phyloP scores from a whole-genome alignment of 2,888 invertebrate genomes.

The Coleophora flavipennella region DNA sequence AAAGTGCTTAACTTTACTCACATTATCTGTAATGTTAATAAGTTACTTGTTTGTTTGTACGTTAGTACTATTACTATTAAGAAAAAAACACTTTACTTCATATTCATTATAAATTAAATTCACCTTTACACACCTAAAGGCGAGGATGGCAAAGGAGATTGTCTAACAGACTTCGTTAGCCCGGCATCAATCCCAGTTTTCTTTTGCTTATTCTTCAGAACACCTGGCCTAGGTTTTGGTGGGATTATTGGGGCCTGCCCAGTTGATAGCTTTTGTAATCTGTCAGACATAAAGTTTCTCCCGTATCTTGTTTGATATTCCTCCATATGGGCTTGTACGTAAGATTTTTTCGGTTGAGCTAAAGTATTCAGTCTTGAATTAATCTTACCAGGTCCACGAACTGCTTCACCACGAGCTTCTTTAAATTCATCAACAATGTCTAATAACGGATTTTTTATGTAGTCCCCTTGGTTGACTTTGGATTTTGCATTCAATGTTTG shows the following conservation, averaged over 20 bases:
- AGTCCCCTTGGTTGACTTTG: conserved; percentile 11
- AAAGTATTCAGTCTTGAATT: conserved; percentile 44
- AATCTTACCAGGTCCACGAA: conserved; percentile 46
- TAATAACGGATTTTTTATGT: conserved; percentile 1
- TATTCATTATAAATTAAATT: conserved; percentile 27
- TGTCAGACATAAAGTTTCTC: conserved; percentile 31
- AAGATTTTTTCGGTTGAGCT: conserved; percentile 52
- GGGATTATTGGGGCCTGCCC: conserved; percentile 2
- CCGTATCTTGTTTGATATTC: conserved; percentile 40
- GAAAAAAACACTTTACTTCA: too few relatives aligned
- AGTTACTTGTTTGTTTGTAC: too few relatives aligned
- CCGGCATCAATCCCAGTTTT: conserved; percentile 16
- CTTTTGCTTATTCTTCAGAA: not conserved
- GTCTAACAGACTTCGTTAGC: conserved; percentile 20
- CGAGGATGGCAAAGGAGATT: conserved; percentile 21
- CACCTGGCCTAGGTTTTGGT: not conserved
- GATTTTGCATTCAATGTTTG: not conserved
- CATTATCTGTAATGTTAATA: conserved; percentile 21
- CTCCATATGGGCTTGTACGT: conserved; percentile 46
- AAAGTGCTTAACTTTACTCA: conserved; percentile 22
- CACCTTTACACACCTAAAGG: conserved; percentile 64
- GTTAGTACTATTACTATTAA: too few relatives aligned
- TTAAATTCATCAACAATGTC: conserved; percentile 57
- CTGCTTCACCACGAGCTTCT: conserved; percentile 62
- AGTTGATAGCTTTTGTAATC: conserved; percentile 30